A percentile compares a stretch with the other conserved stretches of the same genome.
Conservation (phyloP, 2,113 vertebrate species). For the Sialia sialis region DNA sequence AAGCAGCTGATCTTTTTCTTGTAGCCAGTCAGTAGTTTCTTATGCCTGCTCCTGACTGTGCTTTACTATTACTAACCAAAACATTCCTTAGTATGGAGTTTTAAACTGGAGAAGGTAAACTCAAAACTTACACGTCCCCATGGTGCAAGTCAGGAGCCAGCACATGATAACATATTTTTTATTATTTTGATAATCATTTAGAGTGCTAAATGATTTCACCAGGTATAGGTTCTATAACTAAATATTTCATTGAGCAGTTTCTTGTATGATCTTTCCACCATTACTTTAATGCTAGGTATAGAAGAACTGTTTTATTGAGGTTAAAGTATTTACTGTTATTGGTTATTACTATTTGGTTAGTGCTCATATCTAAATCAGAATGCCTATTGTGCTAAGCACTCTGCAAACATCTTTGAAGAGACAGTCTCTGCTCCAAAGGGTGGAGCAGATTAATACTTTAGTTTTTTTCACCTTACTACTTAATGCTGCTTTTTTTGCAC, state of each 20-base stretch:
- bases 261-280: neutral
- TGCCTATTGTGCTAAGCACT: neutral
- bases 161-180: neutral
- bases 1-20: neutral
- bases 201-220: neutral
- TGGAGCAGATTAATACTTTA: neutral
- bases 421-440: neutral
- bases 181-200: neutral
- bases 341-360: neutral
- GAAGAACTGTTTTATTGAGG: neutral
- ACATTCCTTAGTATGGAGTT: neutral
- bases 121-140: neutral
- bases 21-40: neutral
- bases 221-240: neutral
- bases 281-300: neutral
- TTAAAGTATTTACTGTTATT: neutral
- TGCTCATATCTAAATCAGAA: neutral
- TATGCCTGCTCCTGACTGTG: neutral
- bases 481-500: neutral
- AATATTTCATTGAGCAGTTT: neutral
- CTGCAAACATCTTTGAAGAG: neutral
- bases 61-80: neutral
- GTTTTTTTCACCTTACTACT: neutral
- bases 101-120: neutral
- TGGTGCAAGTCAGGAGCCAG: neutral